Conservation (phyloP, 2,113 vertebrate genomes). For the Rhinolophus sinicus region DNA sequence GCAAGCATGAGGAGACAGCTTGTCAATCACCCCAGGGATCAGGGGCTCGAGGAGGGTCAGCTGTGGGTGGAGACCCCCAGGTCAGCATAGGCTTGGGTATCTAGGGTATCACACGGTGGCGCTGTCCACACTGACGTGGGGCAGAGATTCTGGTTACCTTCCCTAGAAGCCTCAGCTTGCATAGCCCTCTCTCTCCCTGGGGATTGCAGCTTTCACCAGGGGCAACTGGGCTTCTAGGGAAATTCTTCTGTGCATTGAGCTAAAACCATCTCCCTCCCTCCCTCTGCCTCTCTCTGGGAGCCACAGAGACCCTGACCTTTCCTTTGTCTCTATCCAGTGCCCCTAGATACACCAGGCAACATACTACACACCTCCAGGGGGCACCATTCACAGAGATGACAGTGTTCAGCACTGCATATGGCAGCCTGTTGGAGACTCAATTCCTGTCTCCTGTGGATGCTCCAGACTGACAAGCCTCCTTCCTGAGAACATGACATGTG, state of each 20-base stretch:
- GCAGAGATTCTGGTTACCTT: background rate
- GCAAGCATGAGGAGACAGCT: background rate
- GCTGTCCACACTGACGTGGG: background rate
- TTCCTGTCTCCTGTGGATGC: background rate
- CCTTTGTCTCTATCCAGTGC: background rate
- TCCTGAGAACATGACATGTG: background rate
- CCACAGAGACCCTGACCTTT: background rate
- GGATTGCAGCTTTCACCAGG: background rate
- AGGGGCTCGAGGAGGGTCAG: background rate
- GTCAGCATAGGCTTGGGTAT: background rate
- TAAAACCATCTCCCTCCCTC: background rate
- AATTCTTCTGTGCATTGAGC: background rate
- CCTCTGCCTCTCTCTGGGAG: background rate
- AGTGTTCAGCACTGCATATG: background rate
- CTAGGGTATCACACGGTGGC: background rate
- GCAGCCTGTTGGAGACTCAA: background rate
- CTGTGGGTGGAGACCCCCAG: background rate
- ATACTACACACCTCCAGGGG: background rate
- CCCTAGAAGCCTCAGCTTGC: background rate
- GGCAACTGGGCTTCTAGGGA: background rate
- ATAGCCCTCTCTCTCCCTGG: background rate
- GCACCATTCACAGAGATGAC: background rate
- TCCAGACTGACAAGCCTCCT: background rate
- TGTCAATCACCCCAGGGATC: background rate
- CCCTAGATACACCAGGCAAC: background rate